Evolutionary conservation across 2,888 invertebrate species (phyloP).

Genomic region (Ophion costatus): DNA sequence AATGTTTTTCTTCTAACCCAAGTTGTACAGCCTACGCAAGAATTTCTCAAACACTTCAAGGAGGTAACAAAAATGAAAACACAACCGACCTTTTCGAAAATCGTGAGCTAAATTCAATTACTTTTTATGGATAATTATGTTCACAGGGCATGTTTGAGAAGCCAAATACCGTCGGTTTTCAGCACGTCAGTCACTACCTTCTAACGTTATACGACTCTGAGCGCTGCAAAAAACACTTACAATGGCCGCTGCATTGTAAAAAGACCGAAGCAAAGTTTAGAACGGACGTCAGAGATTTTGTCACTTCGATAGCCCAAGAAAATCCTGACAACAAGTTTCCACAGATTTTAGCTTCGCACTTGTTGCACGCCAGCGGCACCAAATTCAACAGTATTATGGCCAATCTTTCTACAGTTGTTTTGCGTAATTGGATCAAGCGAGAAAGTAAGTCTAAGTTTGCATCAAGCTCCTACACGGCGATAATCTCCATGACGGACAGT

Average conservation of each 20-base stretch:
- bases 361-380: slow-evolving; percentile 78
- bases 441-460: slow-evolving; percentile 69
- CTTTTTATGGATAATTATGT: slow-evolving; percentile 31
- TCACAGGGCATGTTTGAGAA: slow-evolving; percentile 81
- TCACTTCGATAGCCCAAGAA: slow-evolving; percentile 74
- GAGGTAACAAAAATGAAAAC: slow-evolving; percentile 67
- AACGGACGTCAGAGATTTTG: slow-evolving; percentile 76
- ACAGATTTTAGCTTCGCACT: slow-evolving; percentile 76
- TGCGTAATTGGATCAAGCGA: slow-evolving; percentile 74
- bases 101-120: neutral
- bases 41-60: slow-evolving; percentile 77
- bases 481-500: too few species aligned
- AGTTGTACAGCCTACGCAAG: slow-evolving; percentile 74
- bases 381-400: slow-evolving; percentile 80
- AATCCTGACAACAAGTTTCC: slow-evolving; percentile 79
- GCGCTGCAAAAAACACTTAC: slow-evolving; percentile 73
- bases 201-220: slow-evolving; percentile 77
- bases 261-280: slow-evolving; percentile 79
- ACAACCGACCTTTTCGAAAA: slow-evolving; percentile 1
- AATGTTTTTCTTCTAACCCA: slow-evolving; percentile 78
- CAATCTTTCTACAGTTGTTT: slow-evolving; percentile 77
- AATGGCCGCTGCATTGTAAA: slow-evolving; percentile 80
- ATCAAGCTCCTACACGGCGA: neutral
- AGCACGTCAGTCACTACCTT: slow-evolving; percentile 78
- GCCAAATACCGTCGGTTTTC: slow-evolving; percentile 80